A percentile compares a stretch with the other conserved stretches of the same genome.
Evolutionary conservation across 1,140 invertebrate species (phyloP).

Genomic region (Brachionus paranguensis): DNA sequence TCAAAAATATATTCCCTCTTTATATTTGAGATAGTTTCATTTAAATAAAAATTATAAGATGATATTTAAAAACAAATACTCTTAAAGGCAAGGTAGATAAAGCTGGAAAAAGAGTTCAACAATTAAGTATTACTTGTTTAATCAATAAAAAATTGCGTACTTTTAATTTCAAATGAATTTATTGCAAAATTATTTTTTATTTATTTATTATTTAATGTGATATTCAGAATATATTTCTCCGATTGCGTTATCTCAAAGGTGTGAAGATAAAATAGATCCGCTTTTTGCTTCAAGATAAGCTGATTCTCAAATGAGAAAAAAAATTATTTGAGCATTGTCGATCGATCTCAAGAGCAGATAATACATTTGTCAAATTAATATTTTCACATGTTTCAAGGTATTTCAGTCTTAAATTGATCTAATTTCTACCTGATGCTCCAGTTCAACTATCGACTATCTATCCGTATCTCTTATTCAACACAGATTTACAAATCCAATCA

Average conservation of each 20-base stretch:
- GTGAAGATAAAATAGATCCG: conserved; percentile 24
- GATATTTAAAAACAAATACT: no score
- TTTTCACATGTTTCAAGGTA: background rate
- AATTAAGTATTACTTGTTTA: no score
- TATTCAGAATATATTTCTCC: background rate
- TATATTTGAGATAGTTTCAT: no score
- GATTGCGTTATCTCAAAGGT: background rate
- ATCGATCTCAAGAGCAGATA: background rate
- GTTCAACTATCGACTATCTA: background rate
- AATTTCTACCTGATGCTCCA: background rate
- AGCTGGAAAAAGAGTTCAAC: no score
- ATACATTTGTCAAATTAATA: background rate
- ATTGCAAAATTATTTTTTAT: no score
- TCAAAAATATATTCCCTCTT: no score
- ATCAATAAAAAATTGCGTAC: no score
- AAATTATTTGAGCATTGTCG: background rate
- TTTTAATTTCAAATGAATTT: no score
- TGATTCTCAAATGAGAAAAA: background rate
- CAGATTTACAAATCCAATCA: background rate
- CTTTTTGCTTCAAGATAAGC: background rate
- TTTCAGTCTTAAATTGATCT: background rate
- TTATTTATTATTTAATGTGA: background rate
- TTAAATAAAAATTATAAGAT: no score
- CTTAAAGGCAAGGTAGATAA: no score
- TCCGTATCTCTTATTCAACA: background rate